These are phyloP conservation scores for Lucifuga dentata DNA, from an alignment of 2,113 vertebrate species.

Conservation along the genomic window DNA sequence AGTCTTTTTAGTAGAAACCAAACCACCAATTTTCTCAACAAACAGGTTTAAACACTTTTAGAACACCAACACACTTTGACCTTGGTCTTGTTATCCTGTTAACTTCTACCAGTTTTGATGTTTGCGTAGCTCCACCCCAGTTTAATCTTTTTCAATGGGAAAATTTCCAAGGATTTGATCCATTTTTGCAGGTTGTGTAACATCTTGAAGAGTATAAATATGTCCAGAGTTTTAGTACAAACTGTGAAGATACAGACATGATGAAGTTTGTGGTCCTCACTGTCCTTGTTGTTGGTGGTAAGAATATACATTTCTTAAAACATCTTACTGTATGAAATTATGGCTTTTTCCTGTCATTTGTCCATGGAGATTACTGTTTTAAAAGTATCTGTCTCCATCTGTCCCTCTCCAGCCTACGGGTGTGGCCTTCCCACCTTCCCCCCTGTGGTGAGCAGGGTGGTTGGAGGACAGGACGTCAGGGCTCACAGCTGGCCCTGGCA, in stretches of 20 bases:
- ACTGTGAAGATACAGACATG: slow-evolving; percentile 52
- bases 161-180: slow-evolving; percentile 36
- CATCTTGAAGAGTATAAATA: slow-evolving; percentile 68
- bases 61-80: slow-evolving; percentile 3
- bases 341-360: neutral
- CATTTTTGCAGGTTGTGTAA: slow-evolving; percentile 28
- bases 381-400: neutral
- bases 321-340: neutral
- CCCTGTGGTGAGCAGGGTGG: slow-evolving; percentile 77
- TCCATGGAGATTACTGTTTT: neutral
- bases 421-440: slow-evolving; percentile 76
- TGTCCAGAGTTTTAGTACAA: neutral
- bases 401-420: slow-evolving; percentile 74
- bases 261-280: slow-evolving; percentile 81
- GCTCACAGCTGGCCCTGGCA: slow-evolving; percentile 87
- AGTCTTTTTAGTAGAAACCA: neutral
- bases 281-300: slow-evolving; percentile 81
- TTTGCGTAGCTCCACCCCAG: slow-evolving; percentile 44
- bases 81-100: slow-evolving; percentile 16
- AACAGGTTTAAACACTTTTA: neutral
- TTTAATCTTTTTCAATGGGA: neutral
- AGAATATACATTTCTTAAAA: slow-evolving; percentile 22
- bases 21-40: slow-evolving; percentile 4
- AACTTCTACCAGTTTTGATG: neutral
- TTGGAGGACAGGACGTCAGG: slow-evolving; percentile 79